phyloP scores from a whole-genome alignment of 2,888 invertebrate genomes.

The Cryptus armator region DNA sequence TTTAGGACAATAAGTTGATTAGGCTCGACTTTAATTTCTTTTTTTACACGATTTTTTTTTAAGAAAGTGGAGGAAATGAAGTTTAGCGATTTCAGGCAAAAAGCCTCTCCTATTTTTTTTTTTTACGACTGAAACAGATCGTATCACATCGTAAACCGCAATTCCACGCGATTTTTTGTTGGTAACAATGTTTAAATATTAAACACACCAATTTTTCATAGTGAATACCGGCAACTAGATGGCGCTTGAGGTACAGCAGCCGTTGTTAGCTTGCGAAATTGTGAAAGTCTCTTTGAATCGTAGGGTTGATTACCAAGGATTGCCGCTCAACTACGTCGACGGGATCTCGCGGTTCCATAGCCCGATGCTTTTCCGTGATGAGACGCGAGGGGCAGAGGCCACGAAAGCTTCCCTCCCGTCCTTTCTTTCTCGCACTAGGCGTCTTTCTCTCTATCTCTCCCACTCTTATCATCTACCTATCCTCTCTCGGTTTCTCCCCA shows the following conservation, averaged over 20 bases:
- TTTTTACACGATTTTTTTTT: too few species aligned
- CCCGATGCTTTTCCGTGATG: conserved; percentile 50
- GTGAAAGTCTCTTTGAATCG: neutral
- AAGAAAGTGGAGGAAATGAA: too few species aligned
- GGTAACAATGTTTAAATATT: too few species aligned
- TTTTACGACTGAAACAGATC: too few species aligned
- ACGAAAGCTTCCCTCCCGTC: conserved; percentile 67
- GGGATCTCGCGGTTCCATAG: conserved; percentile 18
- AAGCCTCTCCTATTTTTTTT: too few species aligned
- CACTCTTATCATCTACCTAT: conserved; percentile 67
- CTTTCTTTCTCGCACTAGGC: conserved; percentile 49
- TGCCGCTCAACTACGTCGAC: conserved; percentile 1
- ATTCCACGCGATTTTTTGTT: too few species aligned
- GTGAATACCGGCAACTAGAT: neutral
- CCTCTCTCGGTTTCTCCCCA: conserved; percentile 67
- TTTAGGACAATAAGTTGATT: too few species aligned
- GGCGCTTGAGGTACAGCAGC: neutral
- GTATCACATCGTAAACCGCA: too few species aligned
- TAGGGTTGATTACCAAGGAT: conserved; percentile 16
- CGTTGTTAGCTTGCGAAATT: conserved; percentile 5
- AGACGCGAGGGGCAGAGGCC: conserved; percentile 41
- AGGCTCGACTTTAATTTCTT: too few species aligned
- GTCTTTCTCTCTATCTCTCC: conserved; percentile 30
- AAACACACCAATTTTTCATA: neutral
- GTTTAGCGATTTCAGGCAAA: too few species aligned